These are phyloP conservation scores for Tupiocoris notatus DNA, from an alignment of 2,888 invertebrate species.

Conservation along the genomic window DNA sequence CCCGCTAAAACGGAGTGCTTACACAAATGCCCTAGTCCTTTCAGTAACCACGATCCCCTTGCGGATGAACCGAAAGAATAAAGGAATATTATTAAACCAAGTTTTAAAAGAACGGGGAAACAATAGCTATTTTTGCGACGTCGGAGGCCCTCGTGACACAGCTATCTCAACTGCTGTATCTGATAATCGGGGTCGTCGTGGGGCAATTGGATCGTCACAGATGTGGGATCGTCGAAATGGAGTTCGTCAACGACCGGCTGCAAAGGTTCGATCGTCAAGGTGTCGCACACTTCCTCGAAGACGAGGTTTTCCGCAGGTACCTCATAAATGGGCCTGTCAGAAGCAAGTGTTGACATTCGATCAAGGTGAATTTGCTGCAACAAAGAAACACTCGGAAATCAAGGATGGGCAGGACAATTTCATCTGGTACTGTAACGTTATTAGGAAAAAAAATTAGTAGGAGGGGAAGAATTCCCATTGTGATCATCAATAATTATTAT, in stretches of 20 bases:
- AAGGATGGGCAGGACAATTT: too few relatives aligned
- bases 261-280: conserved; percentile 8
- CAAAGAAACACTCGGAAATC: too few relatives aligned
- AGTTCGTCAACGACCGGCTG: conserved; percentile 26
- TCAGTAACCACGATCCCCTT: too few relatives aligned
- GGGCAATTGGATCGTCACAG: not conserved
- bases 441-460: too few relatives aligned
- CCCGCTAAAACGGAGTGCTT: too few relatives aligned
- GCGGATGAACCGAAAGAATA: too few relatives aligned
- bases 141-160: not conserved
- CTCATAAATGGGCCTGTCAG: not conserved
- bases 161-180: conserved; percentile 32
- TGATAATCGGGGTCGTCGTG: conserved; percentile 5
- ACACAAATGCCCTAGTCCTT: too few relatives aligned
- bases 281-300: conserved; percentile 21
- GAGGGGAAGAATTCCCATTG: too few relatives aligned
- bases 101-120: too few relatives aligned
- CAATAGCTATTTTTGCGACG: not conserved
- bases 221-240: conserved; percentile 1
- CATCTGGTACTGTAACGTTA: too few relatives aligned
- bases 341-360: not conserved
- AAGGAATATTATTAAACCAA: too few relatives aligned
- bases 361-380: not conserved
- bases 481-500: too few relatives aligned
- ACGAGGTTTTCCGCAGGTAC: conserved; percentile 13